These are phyloP conservation scores for Leptopilina drosophilae DNA, from an alignment of 2,888 invertebrate genomes.

Conservation along the genomic window DNA sequence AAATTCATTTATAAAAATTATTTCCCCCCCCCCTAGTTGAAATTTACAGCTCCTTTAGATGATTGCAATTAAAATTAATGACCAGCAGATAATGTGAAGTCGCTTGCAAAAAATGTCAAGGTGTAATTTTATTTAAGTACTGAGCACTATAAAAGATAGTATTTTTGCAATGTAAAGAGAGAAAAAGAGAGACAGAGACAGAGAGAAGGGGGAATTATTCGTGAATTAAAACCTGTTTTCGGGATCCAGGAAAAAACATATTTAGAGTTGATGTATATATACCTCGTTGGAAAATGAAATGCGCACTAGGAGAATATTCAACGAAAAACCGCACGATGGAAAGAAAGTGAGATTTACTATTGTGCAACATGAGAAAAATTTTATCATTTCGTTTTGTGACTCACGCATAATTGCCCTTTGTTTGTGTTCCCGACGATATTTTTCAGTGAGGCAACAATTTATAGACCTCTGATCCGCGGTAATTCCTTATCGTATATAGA, in stretches of 20 bases:
- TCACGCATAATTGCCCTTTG: conserved; percentile 20
- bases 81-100: no score
- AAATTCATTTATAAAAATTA: no score
- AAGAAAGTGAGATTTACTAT: conserved; percentile 25
- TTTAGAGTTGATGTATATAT: conserved; percentile 26
- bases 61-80: no score
- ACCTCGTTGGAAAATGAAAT: conserved; percentile 23
- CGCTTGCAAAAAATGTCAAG: no score
- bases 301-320: background rate
- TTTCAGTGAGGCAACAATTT: conserved; percentile 4
- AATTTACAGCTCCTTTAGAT: no score
- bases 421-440: conserved; percentile 2
- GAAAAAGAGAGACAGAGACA: no score
- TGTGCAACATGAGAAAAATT: conserved; percentile 19
- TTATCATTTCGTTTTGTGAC: conserved; percentile 24
- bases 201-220: background rate
- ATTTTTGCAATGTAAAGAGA: no score
- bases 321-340: conserved; percentile 9
- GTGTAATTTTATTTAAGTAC: no score
- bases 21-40: no score
- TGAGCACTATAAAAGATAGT: no score
- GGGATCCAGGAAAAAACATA: conserved; percentile 48
- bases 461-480: background rate
- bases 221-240: conserved; percentile 45
- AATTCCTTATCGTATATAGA: background rate